Evolutionary conservation across 2,888 invertebrate species (phyloP), one percentile per base, ranked within the genome.

Genomic region (Acleris holmiana): DNA sequence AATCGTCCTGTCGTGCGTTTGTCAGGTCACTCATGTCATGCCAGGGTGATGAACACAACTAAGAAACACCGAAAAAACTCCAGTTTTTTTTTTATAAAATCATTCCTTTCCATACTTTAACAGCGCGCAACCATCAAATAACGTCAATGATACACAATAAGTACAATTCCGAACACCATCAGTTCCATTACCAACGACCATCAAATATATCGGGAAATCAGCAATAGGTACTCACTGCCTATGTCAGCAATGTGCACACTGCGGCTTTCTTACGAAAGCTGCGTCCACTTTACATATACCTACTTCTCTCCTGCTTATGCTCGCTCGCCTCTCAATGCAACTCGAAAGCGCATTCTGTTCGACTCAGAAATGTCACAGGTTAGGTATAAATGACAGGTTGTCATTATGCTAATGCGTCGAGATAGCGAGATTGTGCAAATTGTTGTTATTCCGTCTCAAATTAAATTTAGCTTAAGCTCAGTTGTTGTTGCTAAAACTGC

Each of bases 311-410:
- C 49, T 29, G 56, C 17, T 41, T 23, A 40, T 17, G 25, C 47
- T 19, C 13, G n/a, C n/a, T 53, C 49, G 61, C 49, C 40, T 48
- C 53, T 55, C 55, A 61, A 17, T 40, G 41, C 19, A 15, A 61
- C 48, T 54, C 17, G 53, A 61, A 61, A 61, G 63, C 50, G 35
- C 48, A 44, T 47, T 47, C 56, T 29, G 53, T 55, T 61, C 35
- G 54, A 60, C 55, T 60, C 18, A 8, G 55, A 59, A 65, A 65
- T 65, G 64, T 65, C 65, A 65, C 59, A 55, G 65, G 65, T 60
- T 55, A 60, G n/a, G 44, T 56, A 23, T 40, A 35, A 49, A 47
- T 65, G 65, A 65, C 60, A 50, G 55, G 65, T 65, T 49, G 44
- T 48, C 59, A 50, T 65, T 65, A 65, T 65, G 59, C 44, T 65